phyloP scores from a whole-genome alignment of 2,113 vertebrate genomes.

The Irena cyanogastra region DNA sequence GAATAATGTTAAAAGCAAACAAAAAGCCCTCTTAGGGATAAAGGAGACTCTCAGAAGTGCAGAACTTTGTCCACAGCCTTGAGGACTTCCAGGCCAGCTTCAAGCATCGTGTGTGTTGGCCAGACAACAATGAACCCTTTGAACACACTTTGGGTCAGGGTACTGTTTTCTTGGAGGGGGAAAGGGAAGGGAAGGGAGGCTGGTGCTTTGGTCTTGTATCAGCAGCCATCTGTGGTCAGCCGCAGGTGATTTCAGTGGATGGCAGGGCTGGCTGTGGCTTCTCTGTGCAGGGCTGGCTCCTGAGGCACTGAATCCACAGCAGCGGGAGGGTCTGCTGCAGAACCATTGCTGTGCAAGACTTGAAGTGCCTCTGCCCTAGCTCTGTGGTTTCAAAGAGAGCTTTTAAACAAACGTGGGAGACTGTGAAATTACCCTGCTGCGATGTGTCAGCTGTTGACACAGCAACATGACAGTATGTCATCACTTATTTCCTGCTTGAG shows the following conservation, averaged over 20 bases:
- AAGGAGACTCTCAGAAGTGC: neutral
- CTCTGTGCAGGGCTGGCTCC: neutral
- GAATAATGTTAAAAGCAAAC: neutral
- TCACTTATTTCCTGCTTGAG: constrained; percentile 24
- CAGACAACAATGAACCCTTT: constrained; percentile 29
- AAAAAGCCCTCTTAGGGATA: neutral
- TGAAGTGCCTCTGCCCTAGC: neutral
- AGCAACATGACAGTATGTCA: constrained; percentile 34
- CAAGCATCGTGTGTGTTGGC: accelerated
- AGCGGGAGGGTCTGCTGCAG: neutral
- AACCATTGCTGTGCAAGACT: neutral
- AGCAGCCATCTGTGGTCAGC: neutral
- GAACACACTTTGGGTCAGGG: neutral
- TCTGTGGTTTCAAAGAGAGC: neutral
- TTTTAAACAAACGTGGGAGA: neutral
- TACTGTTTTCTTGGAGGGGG: neutral
- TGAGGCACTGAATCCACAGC: neutral
- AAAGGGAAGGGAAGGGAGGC: neutral
- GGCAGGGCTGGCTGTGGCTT: neutral
- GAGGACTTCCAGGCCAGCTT: constrained; percentile 7
- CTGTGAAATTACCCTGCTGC: neutral
- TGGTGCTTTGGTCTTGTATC: neutral
- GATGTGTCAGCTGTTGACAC: constrained; percentile 45
- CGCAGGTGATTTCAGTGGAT: neutral
- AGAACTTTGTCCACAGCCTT: neutral